Evolutionary conservation across 2,797 vertebrate species (phyloP).

Genomic region (Percopsis omiscomaycus): DNA sequence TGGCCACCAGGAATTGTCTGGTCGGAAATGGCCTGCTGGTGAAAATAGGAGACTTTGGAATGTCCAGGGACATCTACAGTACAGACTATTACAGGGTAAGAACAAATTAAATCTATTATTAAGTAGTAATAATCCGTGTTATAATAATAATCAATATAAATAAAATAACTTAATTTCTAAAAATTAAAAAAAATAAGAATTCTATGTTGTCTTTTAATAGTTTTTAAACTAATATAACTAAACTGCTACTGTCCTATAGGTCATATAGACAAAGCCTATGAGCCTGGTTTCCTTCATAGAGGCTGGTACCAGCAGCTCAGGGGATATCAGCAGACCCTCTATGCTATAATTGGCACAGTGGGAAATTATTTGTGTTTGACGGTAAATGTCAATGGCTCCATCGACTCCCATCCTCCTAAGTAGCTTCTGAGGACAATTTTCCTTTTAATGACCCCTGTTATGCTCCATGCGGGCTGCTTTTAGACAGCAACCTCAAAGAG

Average conservation of each 20-base stretch:
- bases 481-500: conserved; percentile 1
- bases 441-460: conserved; percentile 35
- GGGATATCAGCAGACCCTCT: conserved; percentile 26
- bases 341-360: conserved; percentile 34
- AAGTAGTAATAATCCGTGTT: too few species aligned
- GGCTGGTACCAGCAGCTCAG: conserved; percentile 3
- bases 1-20: conserved; percentile 97
- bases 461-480: conserved; percentile 4
- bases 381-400: conserved; percentile 60
- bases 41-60: conserved; percentile 98
- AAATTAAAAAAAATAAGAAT: too few species aligned
- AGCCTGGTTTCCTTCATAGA: conserved; percentile 15
- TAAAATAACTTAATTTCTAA: too few species aligned
- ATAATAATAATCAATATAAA: too few species aligned
- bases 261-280: too few species aligned
- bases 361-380: conserved; percentile 57
- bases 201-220: too few species aligned
- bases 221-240: too few species aligned
- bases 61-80: conserved; percentile 99
- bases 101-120: neutral
- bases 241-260: too few species aligned
- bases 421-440: conserved; percentile 38
- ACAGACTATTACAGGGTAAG: conserved; percentile 99
- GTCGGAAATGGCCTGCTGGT: conserved; percentile 94
- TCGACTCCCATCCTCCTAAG: conserved; percentile 43